phyloP scores from a whole-genome alignment of 2,888 invertebrate species.

The Bellardia pandia region DNA sequence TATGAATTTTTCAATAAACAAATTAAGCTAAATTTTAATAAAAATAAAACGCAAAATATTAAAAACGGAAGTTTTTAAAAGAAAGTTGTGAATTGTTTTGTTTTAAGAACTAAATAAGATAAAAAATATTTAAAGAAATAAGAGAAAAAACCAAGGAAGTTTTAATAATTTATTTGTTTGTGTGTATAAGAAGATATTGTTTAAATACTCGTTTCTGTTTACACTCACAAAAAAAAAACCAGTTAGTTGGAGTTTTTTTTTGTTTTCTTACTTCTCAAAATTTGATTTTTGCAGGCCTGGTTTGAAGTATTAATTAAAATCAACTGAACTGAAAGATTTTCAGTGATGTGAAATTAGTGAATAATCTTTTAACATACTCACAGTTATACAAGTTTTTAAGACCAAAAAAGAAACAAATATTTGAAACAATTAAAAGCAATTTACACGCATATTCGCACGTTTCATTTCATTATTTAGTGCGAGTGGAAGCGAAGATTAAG shows the following conservation, averaged over 20 bases:
- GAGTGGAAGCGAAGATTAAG: neutral
- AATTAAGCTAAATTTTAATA: constrained; percentile 14
- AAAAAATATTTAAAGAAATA: constrained; percentile 18
- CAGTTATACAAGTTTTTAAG: neutral
- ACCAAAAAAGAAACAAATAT: neutral
- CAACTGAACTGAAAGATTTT: neutral
- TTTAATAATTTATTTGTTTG: constrained; percentile 14
- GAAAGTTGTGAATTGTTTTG: constrained; percentile 3
- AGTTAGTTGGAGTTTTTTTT: constrained; percentile 39
- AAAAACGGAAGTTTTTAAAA: constrained; percentile 1
- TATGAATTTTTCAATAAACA: neutral
- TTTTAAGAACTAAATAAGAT: constrained; percentile 12
- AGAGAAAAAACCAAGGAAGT: constrained; percentile 22
- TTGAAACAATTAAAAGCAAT: constrained; percentile 40
- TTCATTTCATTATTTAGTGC: neutral
- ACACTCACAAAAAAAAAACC: constrained; percentile 57
- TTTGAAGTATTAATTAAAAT: neutral
- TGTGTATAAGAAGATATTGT: neutral
- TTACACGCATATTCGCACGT: constrained; percentile 55
- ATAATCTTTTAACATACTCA: neutral
- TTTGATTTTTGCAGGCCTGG: constrained; percentile 15
- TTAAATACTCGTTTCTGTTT: constrained; percentile 24
- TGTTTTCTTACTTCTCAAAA: neutral
- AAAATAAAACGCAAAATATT: constrained; percentile 60
- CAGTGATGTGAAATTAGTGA: neutral